These are phyloP conservation scores for Brachionus sp. DNA, from an alignment of 1,140 invertebrate genomes.

Conservation along the genomic window DNA sequence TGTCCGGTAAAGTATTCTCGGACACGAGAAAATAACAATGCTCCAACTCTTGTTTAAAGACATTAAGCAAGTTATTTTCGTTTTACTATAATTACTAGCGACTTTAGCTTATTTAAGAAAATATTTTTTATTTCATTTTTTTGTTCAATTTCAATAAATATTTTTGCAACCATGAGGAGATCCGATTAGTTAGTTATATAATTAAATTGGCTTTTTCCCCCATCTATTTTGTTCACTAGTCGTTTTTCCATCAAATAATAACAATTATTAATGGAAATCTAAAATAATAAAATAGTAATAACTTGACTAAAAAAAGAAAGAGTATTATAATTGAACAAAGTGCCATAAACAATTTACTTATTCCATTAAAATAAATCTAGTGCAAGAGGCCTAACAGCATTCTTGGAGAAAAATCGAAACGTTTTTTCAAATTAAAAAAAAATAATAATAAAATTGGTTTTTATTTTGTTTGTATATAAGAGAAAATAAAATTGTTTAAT, in stretches of 20 bases:
- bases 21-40: background rate
- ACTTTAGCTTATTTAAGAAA: background rate
- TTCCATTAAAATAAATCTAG: constrained; percentile 39
- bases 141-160: background rate
- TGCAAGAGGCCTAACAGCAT: constrained; percentile 39
- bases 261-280: constrained; percentile 2
- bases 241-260: background rate
- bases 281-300: constrained; percentile 27
- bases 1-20: background rate
- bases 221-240: background rate
- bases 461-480: constrained; percentile 21
- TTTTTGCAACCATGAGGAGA: background rate
- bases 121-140: background rate
- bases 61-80: background rate
- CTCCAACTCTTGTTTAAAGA: background rate
- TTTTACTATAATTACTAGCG: background rate
- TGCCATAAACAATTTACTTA: constrained; percentile 38
- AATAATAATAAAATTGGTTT: background rate
- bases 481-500: background rate
- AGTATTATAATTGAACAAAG: constrained; percentile 39
- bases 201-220: background rate
- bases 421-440: background rate
- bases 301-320: constrained; percentile 3
- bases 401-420: background rate
- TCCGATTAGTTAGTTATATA: background rate